A percentile compares a stretch with the other conserved stretches of the same genome.
phyloP scores from a whole-genome alignment of 2,888 invertebrate species.

The Eurytoma adleriae region DNA sequence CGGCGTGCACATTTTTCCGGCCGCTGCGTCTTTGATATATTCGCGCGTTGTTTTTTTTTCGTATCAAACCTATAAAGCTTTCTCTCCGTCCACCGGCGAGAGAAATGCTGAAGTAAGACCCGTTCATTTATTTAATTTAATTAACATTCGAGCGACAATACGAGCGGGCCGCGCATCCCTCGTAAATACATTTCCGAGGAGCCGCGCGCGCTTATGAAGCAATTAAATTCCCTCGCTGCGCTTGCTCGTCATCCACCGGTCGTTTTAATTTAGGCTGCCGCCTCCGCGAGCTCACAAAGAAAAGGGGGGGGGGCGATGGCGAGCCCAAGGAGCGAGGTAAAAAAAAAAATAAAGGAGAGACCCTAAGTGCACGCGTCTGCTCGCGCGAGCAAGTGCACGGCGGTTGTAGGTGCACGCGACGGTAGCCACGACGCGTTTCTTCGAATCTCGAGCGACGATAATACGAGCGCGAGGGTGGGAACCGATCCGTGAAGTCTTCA shows the following conservation, averaged over 20 bases:
- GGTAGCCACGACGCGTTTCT: constrained; percentile 41
- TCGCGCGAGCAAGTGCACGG: not conserved
- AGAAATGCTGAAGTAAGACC: too few species aligned
- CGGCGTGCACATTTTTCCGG: too few species aligned
- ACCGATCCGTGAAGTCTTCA: constrained; percentile 57
- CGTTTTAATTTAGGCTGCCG: not conserved
- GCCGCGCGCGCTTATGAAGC: not conserved
- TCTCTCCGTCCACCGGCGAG: too few species aligned
- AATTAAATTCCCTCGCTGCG: constrained; percentile 9
- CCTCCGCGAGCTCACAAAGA: not conserved
- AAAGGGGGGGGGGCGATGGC: not conserved
- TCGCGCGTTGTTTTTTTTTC: not conserved
- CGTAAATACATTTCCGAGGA: not conserved
- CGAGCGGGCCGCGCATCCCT: not conserved
- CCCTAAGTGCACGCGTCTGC: too few species aligned
- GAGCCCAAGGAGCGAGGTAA: too few species aligned
- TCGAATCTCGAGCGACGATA: constrained; percentile 47
- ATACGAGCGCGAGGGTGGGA: constrained; percentile 51
- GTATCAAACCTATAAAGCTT: too few species aligned
- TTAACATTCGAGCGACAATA: constrained; percentile 20
- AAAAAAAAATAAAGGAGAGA: too few species aligned
- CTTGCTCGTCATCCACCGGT: not conserved
- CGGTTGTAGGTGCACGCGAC: not conserved
- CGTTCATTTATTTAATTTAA: constrained; percentile 12
- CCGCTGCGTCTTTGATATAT: not conserved